These are phyloP conservation scores for Gallinago stenura DNA, from an alignment of 2,797 vertebrate genomes.

Conservation along the genomic window DNA sequence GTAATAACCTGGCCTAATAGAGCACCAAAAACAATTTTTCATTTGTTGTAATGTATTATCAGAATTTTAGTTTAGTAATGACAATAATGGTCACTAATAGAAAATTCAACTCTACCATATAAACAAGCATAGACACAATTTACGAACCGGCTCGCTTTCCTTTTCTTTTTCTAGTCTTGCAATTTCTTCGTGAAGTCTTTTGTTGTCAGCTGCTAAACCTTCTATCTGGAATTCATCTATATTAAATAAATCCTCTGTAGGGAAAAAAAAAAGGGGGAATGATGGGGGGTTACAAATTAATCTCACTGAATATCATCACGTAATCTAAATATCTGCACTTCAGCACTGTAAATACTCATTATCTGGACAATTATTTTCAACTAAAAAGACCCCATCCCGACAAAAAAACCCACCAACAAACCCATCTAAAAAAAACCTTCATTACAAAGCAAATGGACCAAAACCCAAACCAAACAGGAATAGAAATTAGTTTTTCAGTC, in stretches of 20 bases:
- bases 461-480: not conserved
- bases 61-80: not conserved
- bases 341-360: not conserved
- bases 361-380: not conserved
- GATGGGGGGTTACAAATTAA: not conserved
- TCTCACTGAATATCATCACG: not conserved
- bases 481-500: not conserved
- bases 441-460: not conserved
- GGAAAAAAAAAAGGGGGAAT: not conserved
- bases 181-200: slow-evolving; percentile 86
- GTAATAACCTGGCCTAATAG: not conserved
- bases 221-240: slow-evolving; percentile 86
- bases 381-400: not conserved
- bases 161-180: slow-evolving; percentile 90
- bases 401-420: not conserved
- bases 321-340: not conserved
- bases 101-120: not conserved
- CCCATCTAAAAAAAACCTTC: not conserved
- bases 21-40: not conserved
- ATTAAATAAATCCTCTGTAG: slow-evolving; percentile 84
- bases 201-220: slow-evolving; percentile 84
- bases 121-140: not conserved
- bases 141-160: slow-evolving; percentile 87
- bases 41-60: not conserved
- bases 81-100: not conserved